Evolutionary conservation across 2,797 vertebrate genomes (phyloP), one percentile per base, ranked within the genome.

Genomic region (Florisuga fusca): DNA sequence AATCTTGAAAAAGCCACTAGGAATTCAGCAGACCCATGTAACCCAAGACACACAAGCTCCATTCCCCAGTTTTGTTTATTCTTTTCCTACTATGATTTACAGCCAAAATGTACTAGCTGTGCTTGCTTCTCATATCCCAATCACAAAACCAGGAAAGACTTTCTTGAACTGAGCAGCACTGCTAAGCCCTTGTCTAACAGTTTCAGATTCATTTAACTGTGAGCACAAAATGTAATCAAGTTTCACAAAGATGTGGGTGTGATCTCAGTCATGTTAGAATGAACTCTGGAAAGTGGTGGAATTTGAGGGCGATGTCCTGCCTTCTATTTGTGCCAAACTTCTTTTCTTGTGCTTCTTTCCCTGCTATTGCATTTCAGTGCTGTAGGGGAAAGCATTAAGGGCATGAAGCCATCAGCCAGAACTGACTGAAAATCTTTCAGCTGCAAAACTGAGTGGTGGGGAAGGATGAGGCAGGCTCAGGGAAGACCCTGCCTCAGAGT

Each of bases 1-100:
- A 96, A 91, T 95, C 96, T 97, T 96, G 96, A 97, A 97, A 97
- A 98, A 97, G 96, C 93, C 97, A 96, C 93, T 76, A 95, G 89
- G 93, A 97, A 95, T 94, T 97, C 97, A 89, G 96, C 94, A 95
- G 74, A 64, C 68, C 62, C 90, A 79, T 91, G 89, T 93, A 97
- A 96, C 94, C 48, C 66, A 90, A 97, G 86, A 96, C 22, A 57
- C 29, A 82, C 93, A 93, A 93, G 84, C 90, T 95, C 19, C 7
- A 68, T 94, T 96, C 90, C 87, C 67, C 29, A 43, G 48, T 67
- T 76, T 61, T 89, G 51, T 89, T 84, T 94, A 73, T 85, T 87
- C 87, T 84, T 90, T 67, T 61, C 88, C 69, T 93, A 93, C 57
- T 25, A 10, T 36, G 66, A 76, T 95, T 96, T 95, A 79, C 66